Conservation (phyloP, 2,113 vertebrate genomes). For the Amphiprion percula region DNA sequence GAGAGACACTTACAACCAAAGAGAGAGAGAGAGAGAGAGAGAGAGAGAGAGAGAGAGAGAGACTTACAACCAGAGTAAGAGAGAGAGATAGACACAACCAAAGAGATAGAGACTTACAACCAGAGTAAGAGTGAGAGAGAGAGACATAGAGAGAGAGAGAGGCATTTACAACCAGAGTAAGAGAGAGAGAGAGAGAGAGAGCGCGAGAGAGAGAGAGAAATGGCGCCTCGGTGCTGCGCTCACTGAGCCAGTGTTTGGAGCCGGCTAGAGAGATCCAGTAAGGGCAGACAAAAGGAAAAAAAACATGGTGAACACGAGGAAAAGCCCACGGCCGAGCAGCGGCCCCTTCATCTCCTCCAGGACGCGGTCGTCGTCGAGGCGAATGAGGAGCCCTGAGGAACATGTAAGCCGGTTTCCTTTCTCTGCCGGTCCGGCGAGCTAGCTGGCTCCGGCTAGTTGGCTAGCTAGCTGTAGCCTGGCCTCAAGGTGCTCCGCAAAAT, state of each 20-base stretch:
- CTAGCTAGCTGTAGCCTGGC: slow-evolving; percentile 76
- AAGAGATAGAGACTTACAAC: slow-evolving; percentile 32
- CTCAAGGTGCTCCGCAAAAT: slow-evolving; percentile 63
- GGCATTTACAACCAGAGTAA: background rate
- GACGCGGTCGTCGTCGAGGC: slow-evolving; percentile 90
- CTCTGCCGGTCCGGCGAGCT: slow-evolving; percentile 67
- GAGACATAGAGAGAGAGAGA: slow-evolving; percentile 26
- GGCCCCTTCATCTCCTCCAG: slow-evolving; percentile 93
- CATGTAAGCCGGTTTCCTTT: slow-evolving; percentile 85
- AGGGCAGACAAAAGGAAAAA: slow-evolving; percentile 58
- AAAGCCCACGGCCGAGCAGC: slow-evolving; percentile 84
- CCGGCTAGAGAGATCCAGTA: slow-evolving; percentile 72
- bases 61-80: slow-evolving; percentile 63
- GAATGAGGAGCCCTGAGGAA: slow-evolving; percentile 80
- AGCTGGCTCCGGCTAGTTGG: slow-evolving; percentile 58
- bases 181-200: slow-evolving; percentile 55
- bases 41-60: slow-evolving; percentile 46
- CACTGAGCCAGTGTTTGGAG: slow-evolving; percentile 82
- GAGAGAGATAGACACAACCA: slow-evolving; percentile 37
- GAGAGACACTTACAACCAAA: slow-evolving; percentile 45
- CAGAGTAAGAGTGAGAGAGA: slow-evolving; percentile 57
- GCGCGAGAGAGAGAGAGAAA: slow-evolving; percentile 77
- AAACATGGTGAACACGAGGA: slow-evolving; percentile 94
- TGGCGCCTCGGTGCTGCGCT: slow-evolving; percentile 85
- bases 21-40: slow-evolving; percentile 37